Conservation (phyloP, 2,113 vertebrate species). For the Xenus cinereus region DNA sequence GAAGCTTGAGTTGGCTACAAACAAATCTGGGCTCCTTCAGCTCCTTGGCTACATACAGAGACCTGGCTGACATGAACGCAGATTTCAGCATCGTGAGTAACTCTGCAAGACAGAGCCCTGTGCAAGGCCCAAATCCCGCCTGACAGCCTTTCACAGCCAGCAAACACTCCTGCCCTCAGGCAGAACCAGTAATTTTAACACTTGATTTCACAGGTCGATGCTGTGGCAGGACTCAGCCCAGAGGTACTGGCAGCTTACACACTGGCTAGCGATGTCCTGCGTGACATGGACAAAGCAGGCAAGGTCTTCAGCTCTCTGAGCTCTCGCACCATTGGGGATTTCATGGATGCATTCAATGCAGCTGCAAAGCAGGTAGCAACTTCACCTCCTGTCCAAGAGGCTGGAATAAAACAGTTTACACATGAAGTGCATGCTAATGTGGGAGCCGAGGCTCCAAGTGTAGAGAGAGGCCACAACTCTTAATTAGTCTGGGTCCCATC, state of each 20-base stretch:
- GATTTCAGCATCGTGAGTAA: constrained; percentile 1
- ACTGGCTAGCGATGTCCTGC: not conserved
- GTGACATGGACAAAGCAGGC: not conserved
- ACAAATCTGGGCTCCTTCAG: constrained; percentile 5
- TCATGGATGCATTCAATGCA: constrained; percentile 22
- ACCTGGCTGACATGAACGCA: not conserved
- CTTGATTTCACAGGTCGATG: not conserved
- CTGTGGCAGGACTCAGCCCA: not conserved
- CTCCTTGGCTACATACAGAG: not conserved
- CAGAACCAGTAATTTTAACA: not conserved
- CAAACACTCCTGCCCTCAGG: not conserved
- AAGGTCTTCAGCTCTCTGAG: not conserved
- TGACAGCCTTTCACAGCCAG: not conserved
- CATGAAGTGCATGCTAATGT: not conserved
- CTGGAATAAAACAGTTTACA: not conserved
- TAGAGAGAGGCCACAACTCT: not conserved
- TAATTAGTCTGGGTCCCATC: not conserved
- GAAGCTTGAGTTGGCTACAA: constrained; percentile 1
- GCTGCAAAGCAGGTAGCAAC: not conserved
- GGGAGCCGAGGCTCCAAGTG: not conserved
- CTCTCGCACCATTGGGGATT: not conserved
- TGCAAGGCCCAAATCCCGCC: not conserved
- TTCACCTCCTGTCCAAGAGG: too few species aligned
- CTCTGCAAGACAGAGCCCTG: not conserved
- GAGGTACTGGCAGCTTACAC: not conserved